Evolutionary conservation across 1,140 invertebrate genomes (phyloP).

Genomic region (Apocrypta bakeri): DNA sequence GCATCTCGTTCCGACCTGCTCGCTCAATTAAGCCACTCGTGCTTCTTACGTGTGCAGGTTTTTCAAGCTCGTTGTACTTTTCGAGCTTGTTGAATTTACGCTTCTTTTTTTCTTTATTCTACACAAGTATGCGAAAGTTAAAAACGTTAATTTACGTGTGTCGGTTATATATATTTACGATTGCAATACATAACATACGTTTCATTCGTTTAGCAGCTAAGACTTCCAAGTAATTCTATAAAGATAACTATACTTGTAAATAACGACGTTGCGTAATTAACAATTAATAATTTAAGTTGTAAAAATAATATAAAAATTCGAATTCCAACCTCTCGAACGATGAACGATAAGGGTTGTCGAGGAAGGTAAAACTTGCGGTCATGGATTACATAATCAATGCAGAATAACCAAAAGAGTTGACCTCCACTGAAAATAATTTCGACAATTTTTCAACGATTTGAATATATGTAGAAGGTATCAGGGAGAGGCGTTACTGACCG

Average conservation of each 20-base stretch:
- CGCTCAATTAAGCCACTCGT: background rate
- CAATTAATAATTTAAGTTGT: background rate
- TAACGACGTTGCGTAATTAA: background rate
- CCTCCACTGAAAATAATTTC: background rate
- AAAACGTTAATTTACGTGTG: background rate
- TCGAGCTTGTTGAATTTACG: background rate
- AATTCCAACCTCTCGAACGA: background rate
- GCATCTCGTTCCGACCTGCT: background rate
- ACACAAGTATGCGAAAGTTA: background rate
- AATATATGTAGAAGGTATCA: background rate
- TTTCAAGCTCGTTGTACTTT: background rate
- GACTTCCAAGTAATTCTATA: too few relatives aligned
- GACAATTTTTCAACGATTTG: background rate
- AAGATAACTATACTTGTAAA: too few relatives aligned
- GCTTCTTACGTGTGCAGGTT: too few relatives aligned
- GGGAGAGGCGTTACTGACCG: background rate
- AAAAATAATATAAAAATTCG: background rate
- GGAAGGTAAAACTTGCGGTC: background rate
- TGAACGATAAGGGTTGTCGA: background rate
- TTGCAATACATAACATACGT: too few relatives aligned
- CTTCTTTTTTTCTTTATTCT: too few relatives aligned
- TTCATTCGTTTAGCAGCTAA: too few relatives aligned
- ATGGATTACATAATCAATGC: background rate
- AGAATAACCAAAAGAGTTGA: background rate
- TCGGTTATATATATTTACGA: too few relatives aligned